These are phyloP conservation scores for Gari tellinella DNA, from an alignment of 2,888 invertebrate genomes.

Conservation along the genomic window DNA sequence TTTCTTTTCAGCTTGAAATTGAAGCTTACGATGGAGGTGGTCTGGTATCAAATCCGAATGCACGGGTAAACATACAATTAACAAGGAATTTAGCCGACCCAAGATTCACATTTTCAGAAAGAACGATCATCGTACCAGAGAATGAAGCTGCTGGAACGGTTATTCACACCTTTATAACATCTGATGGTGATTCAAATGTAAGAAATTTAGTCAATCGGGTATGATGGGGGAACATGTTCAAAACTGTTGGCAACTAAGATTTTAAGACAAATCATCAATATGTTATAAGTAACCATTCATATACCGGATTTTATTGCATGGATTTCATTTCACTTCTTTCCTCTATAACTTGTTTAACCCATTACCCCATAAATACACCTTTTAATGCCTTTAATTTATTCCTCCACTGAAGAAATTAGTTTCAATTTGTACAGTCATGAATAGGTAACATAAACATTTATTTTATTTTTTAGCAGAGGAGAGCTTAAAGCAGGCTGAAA, in stretches of 20 bases:
- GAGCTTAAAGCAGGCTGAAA: too few relatives aligned
- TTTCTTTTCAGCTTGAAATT: conserved; percentile 29
- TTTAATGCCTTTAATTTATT: too few relatives aligned
- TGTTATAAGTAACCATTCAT: too few relatives aligned
- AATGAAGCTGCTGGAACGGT: conserved; percentile 29
- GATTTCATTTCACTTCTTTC: too few relatives aligned
- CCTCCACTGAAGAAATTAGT: too few relatives aligned
- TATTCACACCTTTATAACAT: conserved; percentile 49
- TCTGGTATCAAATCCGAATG: conserved; percentile 14
- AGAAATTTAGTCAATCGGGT: conserved; percentile 21
- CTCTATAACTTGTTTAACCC: too few relatives aligned
- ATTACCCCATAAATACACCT: too few relatives aligned
- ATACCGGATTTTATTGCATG: too few relatives aligned
- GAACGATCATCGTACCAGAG: conserved; percentile 49
- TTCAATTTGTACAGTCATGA: too few relatives aligned
- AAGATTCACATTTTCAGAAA: conserved; percentile 23
- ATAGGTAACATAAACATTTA: too few relatives aligned
- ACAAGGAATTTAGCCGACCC: conserved; percentile 46
- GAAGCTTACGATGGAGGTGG: conserved; percentile 42
- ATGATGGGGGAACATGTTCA: not conserved
- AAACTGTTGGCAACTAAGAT: not conserved
- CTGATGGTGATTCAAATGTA: conserved; percentile 63
- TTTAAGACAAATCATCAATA: too few relatives aligned
- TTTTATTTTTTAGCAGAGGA: too few relatives aligned
- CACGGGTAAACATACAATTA: conserved; percentile 39